Evolutionary conservation across 2,888 invertebrate species (phyloP), one percentile per base, ranked within the genome.

Genomic region (Embidobia sp.): DNA sequence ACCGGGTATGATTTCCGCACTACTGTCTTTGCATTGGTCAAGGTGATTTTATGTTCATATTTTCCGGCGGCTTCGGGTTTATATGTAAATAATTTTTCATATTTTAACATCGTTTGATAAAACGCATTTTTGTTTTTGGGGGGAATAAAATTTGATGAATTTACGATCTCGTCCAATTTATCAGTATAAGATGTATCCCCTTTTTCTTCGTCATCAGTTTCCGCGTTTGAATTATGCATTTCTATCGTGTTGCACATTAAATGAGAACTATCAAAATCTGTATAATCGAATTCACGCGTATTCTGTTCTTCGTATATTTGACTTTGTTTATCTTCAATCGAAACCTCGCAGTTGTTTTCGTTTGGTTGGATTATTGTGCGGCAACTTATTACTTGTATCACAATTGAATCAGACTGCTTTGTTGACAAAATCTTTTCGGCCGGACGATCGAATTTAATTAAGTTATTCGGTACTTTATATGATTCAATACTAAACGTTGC

Each of bases 1-100:
- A 85, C 73, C 0, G 84, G 82, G 55, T 86, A 86, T 3, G 82
- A 77, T 27, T 77, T 72, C 40, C 61, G 66, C 0, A 79, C 46
- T 44, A 80, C 80, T 3, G 78, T 78, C 8, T 79, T 79, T 0
- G 77, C 59, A 35, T 82, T 77, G 3, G 26, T 44, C 26, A 85
- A 16, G 8, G 72, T 74, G 11, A 84, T 82, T 16, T 75, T 46
- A 69, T 85, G 84, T 29, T 72, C 42, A 53, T 84, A 85, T 1
- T 10, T 51, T 0, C 40, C 57, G 0, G 67, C 66, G 0, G 51
- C 16, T 0, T 31, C 33, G 3, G 2, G 13, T 35, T 69, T 69
- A 13, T 46, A 35, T 0, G 55, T 35, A 48, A 75, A 75, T 13
- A 74, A 19, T 27, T 59, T 42, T 57, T 66, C 40, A 13, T 51